Base-by-base conservation (phyloP, 2,888 invertebrate species). In the Drosophila falleni region DNA sequence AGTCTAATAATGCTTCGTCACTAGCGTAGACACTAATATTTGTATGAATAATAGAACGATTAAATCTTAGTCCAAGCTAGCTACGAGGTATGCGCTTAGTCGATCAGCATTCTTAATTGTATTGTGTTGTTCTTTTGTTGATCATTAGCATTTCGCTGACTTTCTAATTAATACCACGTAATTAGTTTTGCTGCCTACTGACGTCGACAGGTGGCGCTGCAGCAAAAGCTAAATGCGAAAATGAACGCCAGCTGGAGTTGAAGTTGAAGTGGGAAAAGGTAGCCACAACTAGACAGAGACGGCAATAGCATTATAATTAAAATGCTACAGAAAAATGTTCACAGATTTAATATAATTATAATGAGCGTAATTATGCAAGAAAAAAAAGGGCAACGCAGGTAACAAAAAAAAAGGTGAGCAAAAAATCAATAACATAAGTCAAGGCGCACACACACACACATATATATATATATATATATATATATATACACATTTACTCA, bases 331-430 rank as follows among this genome's bases (percentile, higher is more conserved):
- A 62, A 68, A 75, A 69, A 65, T 70, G 51, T 49, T 72, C 65
- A 60, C 60, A 76, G 87, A 80, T 87, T 83, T 89, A 86, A 82
- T 82, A 83, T 77, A 86, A 87, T 80, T 82, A 80, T 89, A 89
- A 83, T 87, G 81, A 80, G 71, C 68, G 68, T 80, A 86, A 88
- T 82, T 86, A 86, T 75, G 77, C 71, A 70, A 69, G 61, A 65
- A 66, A 54, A 66, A 54, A 60, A 31, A 41, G 39, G 63, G 55
- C 55, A 63, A 60, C 44, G 31, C 69, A 69, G 69, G 62, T 62
- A 50, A 58, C 55, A 46, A 68, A 58, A 58, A 46, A 68, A 41
- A 19, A 19, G 2, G 19, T 15, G 42, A 46, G 15, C 35, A 64
- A 13, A 72, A 61, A 78, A 71, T 80, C 61, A 68, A 76, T 83